Evolutionary conservation across 2,797 vertebrate genomes (phyloP).

Genomic region (Lophura swinhoii): DNA sequence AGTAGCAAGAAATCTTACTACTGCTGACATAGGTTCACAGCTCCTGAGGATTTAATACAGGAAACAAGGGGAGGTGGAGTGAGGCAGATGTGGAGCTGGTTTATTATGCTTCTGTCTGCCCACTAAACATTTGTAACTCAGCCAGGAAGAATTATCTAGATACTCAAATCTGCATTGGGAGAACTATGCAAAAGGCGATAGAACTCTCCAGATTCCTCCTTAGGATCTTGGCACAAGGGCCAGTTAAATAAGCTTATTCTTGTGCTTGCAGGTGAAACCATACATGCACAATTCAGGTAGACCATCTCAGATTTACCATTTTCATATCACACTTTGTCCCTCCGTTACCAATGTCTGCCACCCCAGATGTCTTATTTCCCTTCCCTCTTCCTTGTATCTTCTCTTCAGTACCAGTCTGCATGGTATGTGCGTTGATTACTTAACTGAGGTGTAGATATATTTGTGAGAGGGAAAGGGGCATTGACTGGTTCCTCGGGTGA

Average conservation of each 20-base stretch:
- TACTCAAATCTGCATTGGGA: background rate
- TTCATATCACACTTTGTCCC: background rate
- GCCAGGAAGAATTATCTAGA: background rate
- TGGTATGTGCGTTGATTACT: background rate
- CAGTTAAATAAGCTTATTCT: background rate
- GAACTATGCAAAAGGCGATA: rapidly evolving
- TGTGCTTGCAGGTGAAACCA: background rate
- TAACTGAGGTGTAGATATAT: background rate
- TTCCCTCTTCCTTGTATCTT: background rate
- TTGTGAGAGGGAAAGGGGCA: background rate
- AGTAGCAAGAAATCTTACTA: background rate
- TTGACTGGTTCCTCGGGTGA: background rate
- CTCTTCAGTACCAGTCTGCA: background rate
- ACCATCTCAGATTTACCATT: background rate
- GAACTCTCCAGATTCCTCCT: background rate
- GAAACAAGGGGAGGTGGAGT: background rate
- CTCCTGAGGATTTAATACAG: background rate
- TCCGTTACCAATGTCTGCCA: background rate
- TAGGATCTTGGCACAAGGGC: background rate
- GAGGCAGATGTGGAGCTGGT: rapidly evolving
- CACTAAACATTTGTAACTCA: background rate
- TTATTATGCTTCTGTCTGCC: background rate
- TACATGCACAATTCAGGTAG: background rate
- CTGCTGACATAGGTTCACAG: background rate
- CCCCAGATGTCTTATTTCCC: rapidly evolving